A percentile compares a stretch with the other conserved stretches of the same genome.
These are phyloP conservation scores for Listrodromus nycthemerus DNA, from an alignment of 2,888 invertebrate species.

Conservation along the genomic window DNA sequence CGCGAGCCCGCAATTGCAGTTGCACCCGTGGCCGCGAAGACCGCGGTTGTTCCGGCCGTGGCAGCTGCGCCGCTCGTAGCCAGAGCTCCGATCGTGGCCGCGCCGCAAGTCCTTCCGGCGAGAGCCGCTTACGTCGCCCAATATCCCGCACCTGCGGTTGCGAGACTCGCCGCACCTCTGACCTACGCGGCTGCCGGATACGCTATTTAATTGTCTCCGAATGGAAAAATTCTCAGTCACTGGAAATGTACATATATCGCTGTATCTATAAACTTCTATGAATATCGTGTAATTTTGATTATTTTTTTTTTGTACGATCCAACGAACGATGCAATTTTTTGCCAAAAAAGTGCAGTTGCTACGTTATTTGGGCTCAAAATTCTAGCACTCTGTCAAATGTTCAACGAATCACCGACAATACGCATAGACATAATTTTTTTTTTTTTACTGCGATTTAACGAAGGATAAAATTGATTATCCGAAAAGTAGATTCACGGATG, in stretches of 20 bases:
- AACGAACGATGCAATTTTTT: neutral
- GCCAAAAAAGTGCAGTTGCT: neutral
- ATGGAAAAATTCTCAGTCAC: neutral
- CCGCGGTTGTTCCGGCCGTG: slow-evolving; percentile 43
- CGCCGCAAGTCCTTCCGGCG: slow-evolving; percentile 57
- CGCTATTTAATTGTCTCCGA: slow-evolving; percentile 37
- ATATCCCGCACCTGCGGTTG: slow-evolving; percentile 54
- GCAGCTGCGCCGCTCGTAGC: slow-evolving; percentile 55
- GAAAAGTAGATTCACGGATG: too few relatives aligned
- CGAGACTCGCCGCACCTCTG: slow-evolving; percentile 67
- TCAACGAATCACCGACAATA: too few relatives aligned
- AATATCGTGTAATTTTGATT: neutral
- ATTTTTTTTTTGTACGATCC: neutral
- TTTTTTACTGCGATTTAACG: neutral
- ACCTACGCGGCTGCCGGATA: slow-evolving; percentile 71
- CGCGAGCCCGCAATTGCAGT: slow-evolving; percentile 75
- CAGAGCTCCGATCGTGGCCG: slow-evolving; percentile 82
- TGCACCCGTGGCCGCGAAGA: slow-evolving; percentile 72
- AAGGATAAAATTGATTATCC: neutral
- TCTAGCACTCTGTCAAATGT: too few relatives aligned
- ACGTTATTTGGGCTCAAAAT: too few relatives aligned
- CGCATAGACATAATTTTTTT: neutral
- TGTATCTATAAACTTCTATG: slow-evolving; percentile 6
- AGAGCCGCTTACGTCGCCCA: slow-evolving; percentile 50
- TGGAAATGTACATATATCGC: slow-evolving; percentile 16